Conservation (phyloP, 2,113 vertebrate species). For the Orthonyx spaldingii region DNA sequence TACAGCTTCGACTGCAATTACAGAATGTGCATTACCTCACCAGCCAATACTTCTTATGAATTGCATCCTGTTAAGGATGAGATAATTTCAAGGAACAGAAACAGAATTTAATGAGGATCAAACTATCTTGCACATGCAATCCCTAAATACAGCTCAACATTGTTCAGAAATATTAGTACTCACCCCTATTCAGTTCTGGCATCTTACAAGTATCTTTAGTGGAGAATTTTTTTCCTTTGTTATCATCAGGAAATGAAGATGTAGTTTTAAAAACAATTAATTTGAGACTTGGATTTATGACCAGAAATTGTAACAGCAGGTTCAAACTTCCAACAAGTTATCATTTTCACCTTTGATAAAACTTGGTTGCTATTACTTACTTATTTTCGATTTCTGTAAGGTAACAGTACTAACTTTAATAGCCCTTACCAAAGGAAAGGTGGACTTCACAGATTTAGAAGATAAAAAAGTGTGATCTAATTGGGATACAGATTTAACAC, state of each 20-base stretch:
- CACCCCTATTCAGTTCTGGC: background rate
- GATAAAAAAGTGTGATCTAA: background rate
- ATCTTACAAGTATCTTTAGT: background rate
- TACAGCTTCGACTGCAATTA: background rate
- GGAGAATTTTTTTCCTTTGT: background rate
- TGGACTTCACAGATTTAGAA: background rate
- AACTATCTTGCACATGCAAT: background rate
- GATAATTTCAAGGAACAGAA: slow-evolving; percentile 9
- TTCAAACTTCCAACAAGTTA: background rate
- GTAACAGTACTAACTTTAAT: background rate
- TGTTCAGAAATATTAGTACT: background rate
- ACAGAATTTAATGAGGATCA: background rate
- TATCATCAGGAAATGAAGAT: background rate
- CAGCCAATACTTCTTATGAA: background rate
- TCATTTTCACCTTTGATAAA: background rate
- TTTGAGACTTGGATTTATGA: background rate
- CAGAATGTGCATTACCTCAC: slow-evolving; percentile 21
- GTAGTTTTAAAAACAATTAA: background rate
- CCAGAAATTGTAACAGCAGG: background rate
- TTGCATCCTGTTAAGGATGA: slow-evolving; percentile 34
- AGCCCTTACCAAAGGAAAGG: background rate
- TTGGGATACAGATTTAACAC: background rate
- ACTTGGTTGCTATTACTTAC: background rate
- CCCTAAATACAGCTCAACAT: background rate
- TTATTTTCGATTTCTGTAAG: background rate